Evolutionary conservation across 2,113 vertebrate species (phyloP).

Genomic region (Pyrgilauda ruficollis): DNA sequence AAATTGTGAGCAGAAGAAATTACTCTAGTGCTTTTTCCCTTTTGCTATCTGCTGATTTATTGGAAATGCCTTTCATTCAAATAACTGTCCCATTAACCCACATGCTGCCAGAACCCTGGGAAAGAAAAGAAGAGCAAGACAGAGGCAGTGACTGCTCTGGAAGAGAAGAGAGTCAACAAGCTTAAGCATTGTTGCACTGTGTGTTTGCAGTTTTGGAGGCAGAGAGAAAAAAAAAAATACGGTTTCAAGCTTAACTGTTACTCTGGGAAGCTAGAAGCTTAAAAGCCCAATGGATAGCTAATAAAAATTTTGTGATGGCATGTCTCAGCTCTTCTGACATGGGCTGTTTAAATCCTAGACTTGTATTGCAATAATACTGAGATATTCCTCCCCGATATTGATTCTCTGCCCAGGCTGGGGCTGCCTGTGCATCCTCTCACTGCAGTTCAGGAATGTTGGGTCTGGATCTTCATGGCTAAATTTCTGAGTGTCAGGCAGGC

Average conservation of each 20-base stretch:
- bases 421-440: background rate
- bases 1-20: slow-evolving; percentile 60
- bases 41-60: slow-evolving; percentile 53
- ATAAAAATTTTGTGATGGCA: background rate
- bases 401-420: background rate
- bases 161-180: background rate
- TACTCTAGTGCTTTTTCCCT: slow-evolving; percentile 29
- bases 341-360: background rate
- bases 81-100: slow-evolving; percentile 5
- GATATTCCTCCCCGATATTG: background rate
- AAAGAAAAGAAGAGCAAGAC: background rate
- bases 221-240: rapidly evolving
- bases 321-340: background rate
- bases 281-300: background rate
- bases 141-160: background rate
- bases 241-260: background rate
- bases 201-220: background rate
- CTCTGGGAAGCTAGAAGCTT: background rate
- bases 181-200: background rate
- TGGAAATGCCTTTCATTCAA: slow-evolving; percentile 42
- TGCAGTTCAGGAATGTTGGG: rapidly evolving
- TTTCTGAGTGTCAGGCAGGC: background rate
- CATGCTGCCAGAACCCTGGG: background rate
- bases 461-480: background rate
- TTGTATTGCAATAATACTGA: background rate